A percentile compares a stretch with the other conserved stretches of the same genome.
Evolutionary conservation across 2,797 vertebrate species (phyloP).

Genomic region (Buphagus erythrorhynchus): DNA sequence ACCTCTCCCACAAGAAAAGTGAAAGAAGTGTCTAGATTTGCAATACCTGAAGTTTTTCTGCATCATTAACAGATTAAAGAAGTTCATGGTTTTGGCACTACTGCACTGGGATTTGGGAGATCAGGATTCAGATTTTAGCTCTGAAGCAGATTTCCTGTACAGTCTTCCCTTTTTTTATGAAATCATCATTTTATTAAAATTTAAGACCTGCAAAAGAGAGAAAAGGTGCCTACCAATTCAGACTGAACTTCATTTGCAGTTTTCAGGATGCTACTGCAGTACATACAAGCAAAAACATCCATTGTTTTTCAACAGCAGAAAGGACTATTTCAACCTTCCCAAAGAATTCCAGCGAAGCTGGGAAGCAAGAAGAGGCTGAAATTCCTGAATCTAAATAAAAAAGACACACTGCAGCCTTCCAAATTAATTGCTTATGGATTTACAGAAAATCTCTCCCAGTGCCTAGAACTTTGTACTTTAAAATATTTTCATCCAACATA

Average conservation of each 20-base stretch:
- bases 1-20: neutral
- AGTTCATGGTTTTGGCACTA: neutral
- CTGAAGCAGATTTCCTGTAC: neutral
- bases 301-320: neutral
- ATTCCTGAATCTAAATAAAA: neutral
- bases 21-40: neutral
- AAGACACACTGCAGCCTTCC: neutral
- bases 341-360: neutral
- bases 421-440: neutral
- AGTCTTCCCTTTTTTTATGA: neutral
- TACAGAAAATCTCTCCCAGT: neutral
- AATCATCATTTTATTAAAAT: neutral
- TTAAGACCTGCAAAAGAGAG: neutral
- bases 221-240: neutral
- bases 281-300: neutral
- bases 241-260: neutral
- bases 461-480: neutral
- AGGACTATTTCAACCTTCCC: neutral
- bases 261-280: neutral
- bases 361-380: neutral
- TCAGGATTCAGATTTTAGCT: neutral
- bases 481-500: neutral
- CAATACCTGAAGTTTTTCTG: neutral
- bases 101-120: neutral
- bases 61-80: neutral